Conservation (phyloP, 2,888 invertebrate genomes). For the Coleophora deauratella region DNA sequence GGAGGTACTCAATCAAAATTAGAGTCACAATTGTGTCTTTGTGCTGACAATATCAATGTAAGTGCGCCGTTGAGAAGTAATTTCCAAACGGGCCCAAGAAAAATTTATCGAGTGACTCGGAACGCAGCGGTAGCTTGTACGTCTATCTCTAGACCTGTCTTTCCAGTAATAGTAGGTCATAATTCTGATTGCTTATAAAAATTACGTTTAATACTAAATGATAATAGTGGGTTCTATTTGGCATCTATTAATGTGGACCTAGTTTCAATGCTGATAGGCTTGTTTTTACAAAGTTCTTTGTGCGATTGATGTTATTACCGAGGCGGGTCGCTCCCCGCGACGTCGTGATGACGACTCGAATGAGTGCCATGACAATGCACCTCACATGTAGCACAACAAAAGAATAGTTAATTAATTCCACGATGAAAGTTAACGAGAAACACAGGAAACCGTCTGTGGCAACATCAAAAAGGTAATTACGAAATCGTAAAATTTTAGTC, state of each 20-base stretch:
- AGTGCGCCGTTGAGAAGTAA: constrained; percentile 34
- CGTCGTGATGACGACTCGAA: constrained; percentile 56
- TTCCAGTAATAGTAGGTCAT: too few species aligned
- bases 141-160: too few species aligned
- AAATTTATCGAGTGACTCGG: constrained; percentile 50
- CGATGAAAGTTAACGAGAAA: constrained; percentile 52
- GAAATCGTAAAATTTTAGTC: constrained; percentile 20
- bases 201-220: too few species aligned
- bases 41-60: constrained; percentile 33
- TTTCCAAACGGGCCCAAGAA: constrained; percentile 45
- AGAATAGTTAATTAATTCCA: constrained; percentile 63
- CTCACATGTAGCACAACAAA: constrained; percentile 47
- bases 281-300: too few species aligned
- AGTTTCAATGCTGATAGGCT: too few species aligned
- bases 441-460: constrained; percentile 32
- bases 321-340: constrained; percentile 24
- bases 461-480: constrained; percentile 35
- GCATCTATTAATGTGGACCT: too few species aligned
- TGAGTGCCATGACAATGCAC: constrained; percentile 59
- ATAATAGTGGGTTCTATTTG: too few species aligned
- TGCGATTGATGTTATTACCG: constrained; percentile 34
- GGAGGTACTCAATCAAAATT: constrained; percentile 23
- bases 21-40: constrained; percentile 18
- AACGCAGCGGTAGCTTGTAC: constrained; percentile 28
- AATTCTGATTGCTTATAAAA: too few species aligned